Conservation (phyloP, 2,888 invertebrate genomes). For the Elegia similella region DNA sequence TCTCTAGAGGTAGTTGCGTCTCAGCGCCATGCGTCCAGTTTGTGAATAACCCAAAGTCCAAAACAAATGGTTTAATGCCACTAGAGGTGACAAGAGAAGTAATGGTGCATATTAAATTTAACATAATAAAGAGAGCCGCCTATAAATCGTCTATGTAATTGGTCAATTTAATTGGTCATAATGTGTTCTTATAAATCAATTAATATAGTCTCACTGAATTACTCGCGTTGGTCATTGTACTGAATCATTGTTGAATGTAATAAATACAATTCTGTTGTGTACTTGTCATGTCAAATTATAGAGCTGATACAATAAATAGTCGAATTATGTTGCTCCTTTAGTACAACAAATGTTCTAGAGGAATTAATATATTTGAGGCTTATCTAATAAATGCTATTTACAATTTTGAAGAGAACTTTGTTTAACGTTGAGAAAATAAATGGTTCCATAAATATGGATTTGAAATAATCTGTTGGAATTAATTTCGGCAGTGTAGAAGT, state of each 20-base stretch:
- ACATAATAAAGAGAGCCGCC: conserved; percentile 42
- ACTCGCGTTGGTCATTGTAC: conserved; percentile 41
- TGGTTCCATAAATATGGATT: no score
- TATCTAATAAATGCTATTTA: neutral
- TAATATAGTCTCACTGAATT: conserved; percentile 54
- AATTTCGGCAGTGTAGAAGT: no score
- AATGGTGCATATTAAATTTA: conserved; percentile 37
- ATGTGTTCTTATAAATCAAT: conserved; percentile 68
- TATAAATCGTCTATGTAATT: conserved; percentile 49
- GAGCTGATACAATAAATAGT: conserved; percentile 28
- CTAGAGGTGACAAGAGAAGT: conserved; percentile 43
- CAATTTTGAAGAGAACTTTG: neutral
- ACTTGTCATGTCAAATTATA: conserved; percentile 31
- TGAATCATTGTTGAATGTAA: conserved; percentile 37
- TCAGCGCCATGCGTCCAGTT: no score
- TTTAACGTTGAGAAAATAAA: no score
- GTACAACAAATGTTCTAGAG: neutral
- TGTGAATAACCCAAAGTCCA: neutral
- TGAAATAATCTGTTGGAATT: no score
- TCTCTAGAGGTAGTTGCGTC: no score
- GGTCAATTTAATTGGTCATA: conserved; percentile 63
- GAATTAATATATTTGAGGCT: neutral
- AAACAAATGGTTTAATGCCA: conserved; percentile 41
- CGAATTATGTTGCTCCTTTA: conserved; percentile 5
- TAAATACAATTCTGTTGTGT: conserved; percentile 34